Evolutionary conservation across 2,113 vertebrate species (phyloP), one percentile per base, ranked within the genome.

Genomic region (Oenanthe oenanthe): DNA sequence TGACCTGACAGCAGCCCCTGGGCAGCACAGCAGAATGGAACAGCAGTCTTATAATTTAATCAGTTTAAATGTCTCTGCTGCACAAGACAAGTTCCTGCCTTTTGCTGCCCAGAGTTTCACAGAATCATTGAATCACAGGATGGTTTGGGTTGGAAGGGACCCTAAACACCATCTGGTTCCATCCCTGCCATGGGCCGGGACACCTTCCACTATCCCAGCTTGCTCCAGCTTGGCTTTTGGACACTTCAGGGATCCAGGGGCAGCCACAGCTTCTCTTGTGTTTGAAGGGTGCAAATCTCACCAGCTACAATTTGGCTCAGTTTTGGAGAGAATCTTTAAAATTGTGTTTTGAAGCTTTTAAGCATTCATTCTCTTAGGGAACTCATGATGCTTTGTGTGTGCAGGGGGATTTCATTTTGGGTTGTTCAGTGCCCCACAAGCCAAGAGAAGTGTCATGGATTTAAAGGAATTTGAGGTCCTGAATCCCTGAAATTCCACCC

Each of bases 361-460:
- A 70, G 26, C 20, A 14, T 70, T 54, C 25, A 12, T 58, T 10
- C 20, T 73, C 17, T n/a, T 10, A 12, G 2, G 31, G 17, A 34
- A 8, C 7, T 85, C 16, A 3, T 8, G 7, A 18, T 56, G 34
- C 40, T 61, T 1, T 45, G 40, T 47, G 20, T 47, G n/a, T 61
- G 17, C 40, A 13, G 4, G 3, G 25, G 17, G 29, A 7, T 48
- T 90, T 82, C 1, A 8, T 32, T 60, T 48, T 3, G 28, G 38
- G n/a, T 12, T 19, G 0, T 17, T 72, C 51, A 12, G 10, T 62
- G 50, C 15, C 51, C 22, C 24, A 1, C 0, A 1, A 12, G 17
- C 43, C 1, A 3, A 36, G 34, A 36, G 34, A 36, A 3, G 1
- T 2, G 3, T 11, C 5, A 4, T 0, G 2, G 43, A 63, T 85